A percentile compares a stretch with the other conserved stretches of the same genome.
Evolutionary conservation across 2,113 vertebrate species (phyloP).

Genomic region (Serilophus lunatus): DNA sequence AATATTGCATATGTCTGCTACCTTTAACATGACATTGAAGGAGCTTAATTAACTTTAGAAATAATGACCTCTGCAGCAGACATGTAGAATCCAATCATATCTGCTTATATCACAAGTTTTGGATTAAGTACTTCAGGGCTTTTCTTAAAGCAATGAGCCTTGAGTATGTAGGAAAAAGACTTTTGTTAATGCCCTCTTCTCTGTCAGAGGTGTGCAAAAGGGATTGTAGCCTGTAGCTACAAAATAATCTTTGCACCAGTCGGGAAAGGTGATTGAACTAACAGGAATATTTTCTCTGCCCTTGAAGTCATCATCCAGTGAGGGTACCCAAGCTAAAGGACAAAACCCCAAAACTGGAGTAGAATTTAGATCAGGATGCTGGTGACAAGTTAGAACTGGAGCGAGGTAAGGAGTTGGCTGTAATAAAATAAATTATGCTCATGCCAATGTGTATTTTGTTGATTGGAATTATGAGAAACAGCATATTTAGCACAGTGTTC

Average conservation of each 20-base stretch:
- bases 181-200: neutral
- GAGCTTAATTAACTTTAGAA: conserved; percentile 21
- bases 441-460: neutral
- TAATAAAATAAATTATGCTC: neutral
- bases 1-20: neutral
- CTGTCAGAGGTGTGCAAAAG: neutral
- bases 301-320: neutral
- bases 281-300: neutral
- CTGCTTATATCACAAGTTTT: neutral
- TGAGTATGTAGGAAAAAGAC: neutral
- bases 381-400: neutral
- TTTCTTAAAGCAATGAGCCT: neutral
- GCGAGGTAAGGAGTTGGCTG: neutral
- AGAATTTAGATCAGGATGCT: neutral
- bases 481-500: neutral
- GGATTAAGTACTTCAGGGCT: neutral
- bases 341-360: neutral
- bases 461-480: neutral
- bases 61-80: neutral
- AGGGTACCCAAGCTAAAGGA: neutral
- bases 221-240: neutral
- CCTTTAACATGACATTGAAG: neutral
- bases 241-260: neutral
- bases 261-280: neutral
- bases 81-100: neutral